Conservation (phyloP, 2,797 vertebrate species). For the Semaprochilodus insignis region DNA sequence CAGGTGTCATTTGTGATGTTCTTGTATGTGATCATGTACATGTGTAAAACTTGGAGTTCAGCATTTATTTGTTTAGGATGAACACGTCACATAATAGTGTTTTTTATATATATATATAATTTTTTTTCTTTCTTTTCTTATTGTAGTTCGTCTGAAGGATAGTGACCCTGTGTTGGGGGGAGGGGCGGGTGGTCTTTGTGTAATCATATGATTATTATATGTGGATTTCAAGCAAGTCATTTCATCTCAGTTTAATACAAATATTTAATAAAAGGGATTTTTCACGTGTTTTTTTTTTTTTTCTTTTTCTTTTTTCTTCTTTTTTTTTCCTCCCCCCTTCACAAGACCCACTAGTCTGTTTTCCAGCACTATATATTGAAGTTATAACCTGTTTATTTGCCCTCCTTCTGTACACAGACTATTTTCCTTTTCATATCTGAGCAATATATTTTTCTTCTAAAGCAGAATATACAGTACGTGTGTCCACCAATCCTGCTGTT, state of each 20-base stretch:
- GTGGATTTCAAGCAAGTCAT: conserved; percentile 58
- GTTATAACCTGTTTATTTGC: conserved; percentile 40
- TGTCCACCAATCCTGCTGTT: conserved; percentile 40
- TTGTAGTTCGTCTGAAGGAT: conserved; percentile 19
- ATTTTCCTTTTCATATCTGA: conserved; percentile 64
- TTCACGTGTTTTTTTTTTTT: conserved; percentile 17
- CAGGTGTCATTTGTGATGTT: conserved; percentile 40
- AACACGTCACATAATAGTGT: conserved; percentile 8
- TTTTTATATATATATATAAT: neutral
- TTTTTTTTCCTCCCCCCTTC: neutral
- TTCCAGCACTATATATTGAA: conserved; percentile 39
- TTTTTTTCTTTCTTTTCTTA: neutral
- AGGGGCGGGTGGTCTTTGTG: conserved; percentile 58
- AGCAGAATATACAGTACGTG: conserved; percentile 63
- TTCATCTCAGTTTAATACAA: conserved; percentile 54
- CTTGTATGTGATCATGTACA: conserved; percentile 22
- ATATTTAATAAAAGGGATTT: conserved; percentile 61
- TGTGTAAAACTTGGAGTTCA: conserved; percentile 40
- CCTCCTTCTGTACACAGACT: conserved; percentile 54
- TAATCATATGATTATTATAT: conserved; percentile 55
- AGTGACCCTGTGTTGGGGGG: conserved; percentile 66
- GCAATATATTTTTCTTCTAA: conserved; percentile 68
- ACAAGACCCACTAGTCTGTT: conserved; percentile 30
- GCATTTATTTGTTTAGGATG: conserved; percentile 7
- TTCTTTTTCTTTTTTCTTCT: neutral